Conservation (phyloP, 2,113 vertebrate species). For the Brevimyrus niger region DNA sequence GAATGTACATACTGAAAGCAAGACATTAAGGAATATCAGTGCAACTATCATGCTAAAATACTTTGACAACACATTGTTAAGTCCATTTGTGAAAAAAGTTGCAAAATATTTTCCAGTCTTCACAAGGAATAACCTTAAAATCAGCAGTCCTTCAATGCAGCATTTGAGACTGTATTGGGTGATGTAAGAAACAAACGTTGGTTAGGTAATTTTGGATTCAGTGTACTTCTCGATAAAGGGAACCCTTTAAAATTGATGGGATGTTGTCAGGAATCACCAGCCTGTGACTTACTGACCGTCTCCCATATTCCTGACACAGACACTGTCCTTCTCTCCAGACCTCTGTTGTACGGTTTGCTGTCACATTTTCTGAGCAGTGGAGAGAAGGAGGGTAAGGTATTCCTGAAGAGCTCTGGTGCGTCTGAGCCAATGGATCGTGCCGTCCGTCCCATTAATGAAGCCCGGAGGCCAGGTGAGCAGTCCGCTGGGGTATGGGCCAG, state of each 20-base stretch:
- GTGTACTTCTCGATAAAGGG: background rate
- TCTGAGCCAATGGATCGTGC: constrained; percentile 37
- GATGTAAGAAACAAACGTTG: background rate
- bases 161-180: background rate
- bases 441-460: constrained; percentile 33
- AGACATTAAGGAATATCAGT: background rate
- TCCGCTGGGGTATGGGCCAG: background rate
- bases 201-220: background rate
- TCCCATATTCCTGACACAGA: background rate
- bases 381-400: constrained; percentile 46
- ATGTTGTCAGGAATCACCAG: background rate
- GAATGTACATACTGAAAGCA: background rate
- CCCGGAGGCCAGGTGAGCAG: constrained; percentile 46
- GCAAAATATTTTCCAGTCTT: background rate
- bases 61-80: background rate
- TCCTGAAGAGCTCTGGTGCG: constrained; percentile 49
- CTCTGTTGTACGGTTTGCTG: constrained; percentile 83
- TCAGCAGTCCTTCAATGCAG: background rate
- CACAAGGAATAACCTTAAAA: background rate
- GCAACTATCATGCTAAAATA: background rate
- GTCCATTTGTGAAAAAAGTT: background rate
- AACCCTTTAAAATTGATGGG: background rate
- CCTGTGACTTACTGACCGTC: background rate
- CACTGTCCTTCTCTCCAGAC: constrained; percentile 54
- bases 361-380: constrained; percentile 70